Conservation (phyloP, 2,888 invertebrate species). For the Heterodera filipjevi region DNA sequence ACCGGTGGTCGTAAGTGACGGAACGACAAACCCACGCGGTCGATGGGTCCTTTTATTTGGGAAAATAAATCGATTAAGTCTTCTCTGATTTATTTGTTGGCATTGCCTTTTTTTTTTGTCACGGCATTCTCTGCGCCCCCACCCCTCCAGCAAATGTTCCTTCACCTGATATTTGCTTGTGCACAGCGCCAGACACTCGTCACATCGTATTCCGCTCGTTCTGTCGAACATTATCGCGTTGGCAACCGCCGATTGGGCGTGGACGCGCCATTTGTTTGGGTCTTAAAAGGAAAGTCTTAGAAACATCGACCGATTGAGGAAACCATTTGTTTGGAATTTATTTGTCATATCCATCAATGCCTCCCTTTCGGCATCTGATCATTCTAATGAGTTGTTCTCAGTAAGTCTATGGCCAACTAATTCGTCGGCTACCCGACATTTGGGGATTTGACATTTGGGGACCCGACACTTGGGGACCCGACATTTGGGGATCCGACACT, state of each 20-base stretch:
- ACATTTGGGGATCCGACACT: no score
- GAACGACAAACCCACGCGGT: conserved; percentile 52
- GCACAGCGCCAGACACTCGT: conserved; percentile 47
- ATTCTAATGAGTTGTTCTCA: no score
- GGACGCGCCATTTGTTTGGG: conserved; percentile 39
- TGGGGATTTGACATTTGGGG: no score
- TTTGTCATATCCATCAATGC: no score
- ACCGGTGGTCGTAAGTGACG: conserved; percentile 50
- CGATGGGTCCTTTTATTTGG: conserved; percentile 33
- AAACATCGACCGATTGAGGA: no score
- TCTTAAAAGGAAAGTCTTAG: conserved; percentile 32
- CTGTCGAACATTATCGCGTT: conserved; percentile 54
- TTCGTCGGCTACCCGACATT: no score
- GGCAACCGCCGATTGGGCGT: conserved; percentile 47
- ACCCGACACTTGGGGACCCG: no score
- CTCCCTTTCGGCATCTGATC: no score
- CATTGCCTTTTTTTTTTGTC: neutral
- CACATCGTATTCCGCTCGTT: conserved; percentile 44
- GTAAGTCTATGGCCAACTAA: no score
- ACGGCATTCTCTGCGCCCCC: no score
- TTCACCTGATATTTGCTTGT: conserved; percentile 18
- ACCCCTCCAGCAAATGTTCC: no score
- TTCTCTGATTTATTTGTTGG: neutral
- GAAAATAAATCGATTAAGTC: conserved; percentile 5
- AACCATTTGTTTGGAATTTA: no score